Conservation (phyloP, 30 jellyfish, hydroid and myxozoan species). For the Turritopsis rubra region DNA sequence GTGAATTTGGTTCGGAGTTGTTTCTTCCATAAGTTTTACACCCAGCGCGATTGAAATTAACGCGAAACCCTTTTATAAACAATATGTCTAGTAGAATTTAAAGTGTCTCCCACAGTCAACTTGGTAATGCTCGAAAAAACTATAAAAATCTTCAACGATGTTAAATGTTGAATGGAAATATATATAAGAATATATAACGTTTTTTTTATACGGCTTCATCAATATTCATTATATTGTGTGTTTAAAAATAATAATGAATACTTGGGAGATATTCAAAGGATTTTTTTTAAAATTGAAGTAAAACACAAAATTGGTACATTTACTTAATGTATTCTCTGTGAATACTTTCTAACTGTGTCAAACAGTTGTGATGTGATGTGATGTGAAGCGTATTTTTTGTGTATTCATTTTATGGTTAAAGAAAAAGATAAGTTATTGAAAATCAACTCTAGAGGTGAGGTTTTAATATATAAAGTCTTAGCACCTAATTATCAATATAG, state of each 20-base stretch:
- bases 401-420: neutral
- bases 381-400: too few species aligned
- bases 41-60: too few species aligned
- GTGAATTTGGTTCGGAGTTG: too few species aligned
- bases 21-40: too few species aligned
- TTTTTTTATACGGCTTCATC: neutral
- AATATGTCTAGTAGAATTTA: too few species aligned
- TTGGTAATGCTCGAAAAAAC: too few species aligned
- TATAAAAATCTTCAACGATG: neutral
- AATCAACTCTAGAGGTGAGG: too few species aligned
- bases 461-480: too few species aligned
- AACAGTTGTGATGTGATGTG: neutral
- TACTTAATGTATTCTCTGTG: too few species aligned
- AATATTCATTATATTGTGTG: neutral
- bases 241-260: neutral
- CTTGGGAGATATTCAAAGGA: neutral
- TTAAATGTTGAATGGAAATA: neutral
- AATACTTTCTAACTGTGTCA: neutral
- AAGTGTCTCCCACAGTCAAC: neutral
- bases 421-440: too few species aligned
- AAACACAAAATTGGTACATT: neutral
- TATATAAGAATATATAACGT: neutral
- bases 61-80: too few species aligned
- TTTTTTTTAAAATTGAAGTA: neutral
- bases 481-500: neutral